Conservation (phyloP, 2,888 invertebrate species). For the Diaprepes abbreviatus region DNA sequence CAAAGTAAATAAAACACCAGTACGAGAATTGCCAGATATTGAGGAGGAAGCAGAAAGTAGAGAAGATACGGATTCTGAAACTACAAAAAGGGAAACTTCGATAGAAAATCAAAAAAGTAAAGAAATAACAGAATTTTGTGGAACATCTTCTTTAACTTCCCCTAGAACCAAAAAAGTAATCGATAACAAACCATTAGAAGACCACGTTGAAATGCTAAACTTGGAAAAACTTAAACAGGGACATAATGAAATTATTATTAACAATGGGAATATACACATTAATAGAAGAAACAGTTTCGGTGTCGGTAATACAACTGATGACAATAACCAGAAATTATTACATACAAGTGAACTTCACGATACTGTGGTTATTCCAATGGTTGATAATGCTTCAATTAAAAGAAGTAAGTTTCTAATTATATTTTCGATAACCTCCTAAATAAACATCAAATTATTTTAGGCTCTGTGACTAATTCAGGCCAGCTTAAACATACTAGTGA, state of each 20-base stretch:
- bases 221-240: background rate
- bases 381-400: background rate
- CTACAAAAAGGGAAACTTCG: background rate
- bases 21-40: slow-evolving; percentile 48
- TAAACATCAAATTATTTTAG: background rate
- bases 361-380: slow-evolving; percentile 19
- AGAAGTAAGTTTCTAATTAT: background rate
- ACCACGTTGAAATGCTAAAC: slow-evolving; percentile 37
- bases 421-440: background rate
- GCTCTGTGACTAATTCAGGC: background rate
- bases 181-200: slow-evolving; percentile 35
- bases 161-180: slow-evolving; percentile 29
- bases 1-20: slow-evolving; percentile 23
- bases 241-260: slow-evolving; percentile 9
- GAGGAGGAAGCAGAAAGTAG: slow-evolving; percentile 47
- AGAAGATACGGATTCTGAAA: slow-evolving; percentile 27
- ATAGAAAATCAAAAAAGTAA: background rate
- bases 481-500: slow-evolving; percentile 70
- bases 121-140: slow-evolving; percentile 15
- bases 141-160: background rate
- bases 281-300: background rate
- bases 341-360: slow-evolving; percentile 28
- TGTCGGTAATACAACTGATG: background rate
- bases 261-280: slow-evolving; percentile 18
- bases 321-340: slow-evolving; percentile 6